Conservation (phyloP, 2,797 vertebrate genomes). For the Anguilla pacifica region DNA sequence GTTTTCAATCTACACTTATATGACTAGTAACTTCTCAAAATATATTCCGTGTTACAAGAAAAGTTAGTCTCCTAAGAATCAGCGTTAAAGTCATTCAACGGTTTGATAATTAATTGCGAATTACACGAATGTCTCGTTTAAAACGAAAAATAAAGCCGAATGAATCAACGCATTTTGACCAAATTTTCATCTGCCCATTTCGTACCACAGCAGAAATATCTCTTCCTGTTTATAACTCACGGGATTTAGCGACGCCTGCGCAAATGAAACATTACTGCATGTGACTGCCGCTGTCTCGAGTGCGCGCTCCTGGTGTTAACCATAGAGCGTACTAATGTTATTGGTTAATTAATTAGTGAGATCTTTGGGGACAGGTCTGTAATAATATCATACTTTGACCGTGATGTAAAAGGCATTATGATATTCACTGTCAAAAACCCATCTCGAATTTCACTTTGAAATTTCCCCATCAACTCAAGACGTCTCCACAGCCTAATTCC, state of each 20-base stretch:
- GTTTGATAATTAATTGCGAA: background rate
- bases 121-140: background rate
- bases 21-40: background rate
- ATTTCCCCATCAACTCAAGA: too few relatives aligned
- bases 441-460: too few relatives aligned
- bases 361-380: background rate
- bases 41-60: background rate
- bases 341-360: too few relatives aligned
- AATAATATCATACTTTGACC: background rate
- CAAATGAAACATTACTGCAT: background rate
- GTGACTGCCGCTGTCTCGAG: background rate
- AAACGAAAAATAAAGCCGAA: background rate
- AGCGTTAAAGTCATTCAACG: background rate
- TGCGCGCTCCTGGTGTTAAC: background rate
- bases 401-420: background rate
- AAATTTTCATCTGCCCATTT: background rate
- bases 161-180: background rate
- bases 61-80: background rate
- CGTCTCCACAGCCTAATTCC: background rate
- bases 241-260: constrained; percentile 15
- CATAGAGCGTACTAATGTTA: too few relatives aligned
- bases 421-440: background rate
- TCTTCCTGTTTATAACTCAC: constrained; percentile 29
- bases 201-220: background rate
- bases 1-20: too few relatives aligned